These are phyloP conservation scores for Brachyistius frenatus DNA, from an alignment of 2,113 vertebrate species.

Conservation along the genomic window DNA sequence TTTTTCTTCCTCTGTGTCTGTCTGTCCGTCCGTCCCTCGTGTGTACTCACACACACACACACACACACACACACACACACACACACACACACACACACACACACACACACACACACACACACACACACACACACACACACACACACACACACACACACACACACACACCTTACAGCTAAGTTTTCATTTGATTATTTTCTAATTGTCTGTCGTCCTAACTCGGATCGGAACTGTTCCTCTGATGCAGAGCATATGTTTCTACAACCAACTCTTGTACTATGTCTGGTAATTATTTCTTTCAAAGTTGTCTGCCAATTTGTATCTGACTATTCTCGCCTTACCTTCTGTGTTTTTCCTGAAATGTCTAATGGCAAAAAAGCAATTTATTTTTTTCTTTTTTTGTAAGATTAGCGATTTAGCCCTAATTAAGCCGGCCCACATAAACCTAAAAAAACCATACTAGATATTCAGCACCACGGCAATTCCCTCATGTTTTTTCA, in stretches of 20 bases:
- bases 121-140: neutral
- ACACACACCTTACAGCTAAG: neutral
- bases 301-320: constrained; percentile 61
- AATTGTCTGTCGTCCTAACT: constrained; percentile 12
- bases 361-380: constrained; percentile 52
- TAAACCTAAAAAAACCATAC: constrained; percentile 38
- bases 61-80: neutral
- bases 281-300: constrained; percentile 60
- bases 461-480: constrained; percentile 37
- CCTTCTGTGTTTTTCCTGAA: constrained; percentile 72
- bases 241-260: constrained; percentile 64
- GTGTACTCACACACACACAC: neutral
- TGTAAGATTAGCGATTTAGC: constrained; percentile 51
- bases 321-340: constrained; percentile 54
- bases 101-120: too few relatives aligned
- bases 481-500: constrained; percentile 56
- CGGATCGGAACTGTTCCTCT: constrained; percentile 46
- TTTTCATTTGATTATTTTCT: constrained; percentile 39
- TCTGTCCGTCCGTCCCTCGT: neutral
- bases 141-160: too few relatives aligned
- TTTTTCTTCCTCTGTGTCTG: constrained; percentile 1
- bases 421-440: constrained; percentile 59
- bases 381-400: constrained; percentile 26
- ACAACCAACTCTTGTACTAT: constrained; percentile 46
- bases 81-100: neutral